These are phyloP conservation scores for Neosilurus hyrtlii DNA, from an alignment of 2,797 vertebrate species.

Conservation along the genomic window DNA sequence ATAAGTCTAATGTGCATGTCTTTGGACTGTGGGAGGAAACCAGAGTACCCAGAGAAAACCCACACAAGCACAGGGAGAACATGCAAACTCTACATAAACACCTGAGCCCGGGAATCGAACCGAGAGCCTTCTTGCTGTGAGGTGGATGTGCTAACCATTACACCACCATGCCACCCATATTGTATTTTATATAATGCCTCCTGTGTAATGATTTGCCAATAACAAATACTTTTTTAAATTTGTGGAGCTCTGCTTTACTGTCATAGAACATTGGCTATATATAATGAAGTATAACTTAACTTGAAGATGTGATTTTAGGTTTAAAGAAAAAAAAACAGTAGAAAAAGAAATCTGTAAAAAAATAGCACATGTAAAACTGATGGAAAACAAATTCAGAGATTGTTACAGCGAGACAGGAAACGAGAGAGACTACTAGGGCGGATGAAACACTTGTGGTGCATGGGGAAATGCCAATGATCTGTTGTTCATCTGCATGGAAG, in stretches of 20 bases:
- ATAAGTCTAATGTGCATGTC: no score
- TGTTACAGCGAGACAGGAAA: background rate
- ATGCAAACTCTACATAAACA: no score
- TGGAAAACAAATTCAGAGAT: background rate
- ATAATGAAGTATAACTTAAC: background rate
- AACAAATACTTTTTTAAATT: background rate
- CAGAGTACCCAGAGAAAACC: no score
- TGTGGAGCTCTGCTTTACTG: background rate
- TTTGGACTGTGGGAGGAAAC: no score
- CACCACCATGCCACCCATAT: no score
- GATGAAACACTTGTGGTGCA: background rate
- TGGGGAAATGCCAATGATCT: constrained; percentile 12
- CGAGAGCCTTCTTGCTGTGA: no score
- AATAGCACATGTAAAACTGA: background rate
- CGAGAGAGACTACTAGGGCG: no score
- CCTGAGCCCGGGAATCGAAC: no score
- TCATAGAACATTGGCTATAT: background rate
- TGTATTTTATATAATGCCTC: background rate
- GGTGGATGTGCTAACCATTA: no score
- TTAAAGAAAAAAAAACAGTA: background rate
- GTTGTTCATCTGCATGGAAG: constrained; percentile 6
- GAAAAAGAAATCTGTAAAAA: background rate
- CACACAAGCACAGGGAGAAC: no score
- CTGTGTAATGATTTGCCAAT: background rate
- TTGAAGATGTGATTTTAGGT: background rate